These are phyloP conservation scores for Callaeas wilsoni DNA, from an alignment of 2,113 vertebrate species.

Conservation along the genomic window DNA sequence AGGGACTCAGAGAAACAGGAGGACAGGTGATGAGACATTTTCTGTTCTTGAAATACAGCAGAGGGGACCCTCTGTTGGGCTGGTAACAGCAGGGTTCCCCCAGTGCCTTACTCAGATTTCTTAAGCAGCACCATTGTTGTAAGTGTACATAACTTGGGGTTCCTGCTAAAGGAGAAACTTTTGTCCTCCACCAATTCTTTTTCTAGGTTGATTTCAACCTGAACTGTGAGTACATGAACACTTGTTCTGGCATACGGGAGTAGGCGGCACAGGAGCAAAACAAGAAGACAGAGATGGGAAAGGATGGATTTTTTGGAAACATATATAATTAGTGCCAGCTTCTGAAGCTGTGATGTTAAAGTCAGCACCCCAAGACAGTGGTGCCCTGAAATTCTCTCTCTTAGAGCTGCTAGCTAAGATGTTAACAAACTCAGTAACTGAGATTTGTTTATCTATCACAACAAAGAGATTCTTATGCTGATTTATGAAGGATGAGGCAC, in stretches of 20 bases:
- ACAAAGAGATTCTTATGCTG: background rate
- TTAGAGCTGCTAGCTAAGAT: background rate
- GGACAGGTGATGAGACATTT: background rate
- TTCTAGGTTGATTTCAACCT: conserved; percentile 18
- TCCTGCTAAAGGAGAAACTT: background rate
- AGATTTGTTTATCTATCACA: background rate
- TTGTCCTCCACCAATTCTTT: background rate
- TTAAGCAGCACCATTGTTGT: background rate
- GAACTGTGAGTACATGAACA: background rate
- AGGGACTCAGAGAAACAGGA: background rate
- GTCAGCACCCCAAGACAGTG: background rate
- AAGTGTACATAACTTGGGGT: background rate
- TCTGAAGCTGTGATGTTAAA: background rate
- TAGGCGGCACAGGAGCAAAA: background rate
- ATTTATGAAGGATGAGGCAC: background rate
- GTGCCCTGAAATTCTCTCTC: background rate
- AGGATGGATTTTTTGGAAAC: background rate
- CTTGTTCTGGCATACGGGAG: background rate
- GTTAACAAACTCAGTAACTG: background rate
- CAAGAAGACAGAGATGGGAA: background rate
- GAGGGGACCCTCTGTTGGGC: background rate
- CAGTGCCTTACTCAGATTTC: background rate
- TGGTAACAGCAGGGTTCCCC: background rate
- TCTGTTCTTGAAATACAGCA: background rate
- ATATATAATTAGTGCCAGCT: background rate